Evolutionary conservation across 2,113 vertebrate species (phyloP).

Genomic region (Hydrochoerus hydrochaeris): DNA sequence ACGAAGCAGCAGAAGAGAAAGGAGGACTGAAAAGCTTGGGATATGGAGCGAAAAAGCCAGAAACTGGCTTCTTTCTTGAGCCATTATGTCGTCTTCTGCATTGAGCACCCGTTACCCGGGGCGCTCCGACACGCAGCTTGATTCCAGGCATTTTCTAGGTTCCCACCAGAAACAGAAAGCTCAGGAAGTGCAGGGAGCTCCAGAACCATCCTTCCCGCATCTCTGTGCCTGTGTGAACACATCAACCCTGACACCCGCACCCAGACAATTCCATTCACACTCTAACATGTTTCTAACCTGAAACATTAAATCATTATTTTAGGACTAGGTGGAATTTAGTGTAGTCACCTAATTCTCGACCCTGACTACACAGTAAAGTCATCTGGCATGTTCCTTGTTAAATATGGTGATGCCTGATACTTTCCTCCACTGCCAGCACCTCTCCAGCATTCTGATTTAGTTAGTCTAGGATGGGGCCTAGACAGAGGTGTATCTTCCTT

Average conservation of each 20-base stretch:
- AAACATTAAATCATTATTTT: background rate
- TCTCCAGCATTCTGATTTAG: conserved; percentile 33
- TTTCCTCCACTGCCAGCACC: background rate
- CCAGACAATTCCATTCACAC: background rate
- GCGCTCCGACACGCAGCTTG: background rate
- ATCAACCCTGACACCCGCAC: background rate
- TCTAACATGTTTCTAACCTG: background rate
- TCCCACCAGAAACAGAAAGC: background rate
- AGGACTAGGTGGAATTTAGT: background rate
- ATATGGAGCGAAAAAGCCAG: conserved; percentile 30
- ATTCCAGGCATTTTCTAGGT: background rate
- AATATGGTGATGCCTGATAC: background rate
- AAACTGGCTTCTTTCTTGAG: conserved; percentile 4
- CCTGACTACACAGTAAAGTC: background rate
- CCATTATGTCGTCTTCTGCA: background rate
- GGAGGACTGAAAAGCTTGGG: background rate
- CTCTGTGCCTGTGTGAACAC: background rate
- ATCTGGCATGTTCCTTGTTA: background rate
- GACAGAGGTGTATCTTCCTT: background rate
- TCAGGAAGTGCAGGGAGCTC: background rate
- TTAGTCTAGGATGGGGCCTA: background rate
- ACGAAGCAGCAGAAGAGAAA: conserved; percentile 35
- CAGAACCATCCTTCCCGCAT: background rate
- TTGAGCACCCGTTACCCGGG: background rate
- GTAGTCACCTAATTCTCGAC: conserved; percentile 13